Base-by-base conservation (phyloP, 1,140 invertebrate species). In the Eubasilissa regina region DNA sequence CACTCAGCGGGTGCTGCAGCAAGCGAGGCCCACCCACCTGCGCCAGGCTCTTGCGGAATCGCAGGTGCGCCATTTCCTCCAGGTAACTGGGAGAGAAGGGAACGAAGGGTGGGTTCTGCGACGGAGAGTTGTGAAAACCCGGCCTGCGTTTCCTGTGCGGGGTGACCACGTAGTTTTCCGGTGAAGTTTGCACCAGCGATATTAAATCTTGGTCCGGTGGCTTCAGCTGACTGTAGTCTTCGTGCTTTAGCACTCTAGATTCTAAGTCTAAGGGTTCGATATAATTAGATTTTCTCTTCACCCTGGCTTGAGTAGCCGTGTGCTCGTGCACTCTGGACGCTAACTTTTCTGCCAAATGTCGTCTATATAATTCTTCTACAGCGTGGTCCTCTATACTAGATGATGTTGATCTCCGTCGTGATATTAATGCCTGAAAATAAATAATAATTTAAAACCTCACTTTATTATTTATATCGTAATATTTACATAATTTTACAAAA, bases 101-200 rank as follows among this genome's bases (percentile, higher is more conserved):
- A 55, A 95, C 94, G 84, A 96, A 96, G 12, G 94, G 94, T 64
- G 94, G 93, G 87, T 96, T 96, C 84, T 96, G 94, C 60, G 94
- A 93, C 9, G 95, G 95, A 8, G 94, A 93, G 84, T 95, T 96
- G 83, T 95, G 94, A 85, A 96, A 96, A 25, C 95, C 95, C 0
- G 94, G 94, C 84, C 94, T 89, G 86, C 95, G 89, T 87, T 96
- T 96, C 80, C 95, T 87, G 87, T 95, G 94, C 0, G 95, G 95
- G 48, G 94, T 96, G 7, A 96, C 95, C 35, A 95, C 94, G 84
- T 95, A 95, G 80, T 93, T 93, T 84, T 93, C 92, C 0, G 92
- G 92, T 17, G 92, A 93, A 64, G 90, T 91, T 84, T 93, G 92
- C 11, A 93, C 91, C 45, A 93, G 87, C 1, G 90, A 90, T 85